phyloP scores from a whole-genome alignment of 2,113 vertebrate species.

The Cranoglanis bouderius region DNA sequence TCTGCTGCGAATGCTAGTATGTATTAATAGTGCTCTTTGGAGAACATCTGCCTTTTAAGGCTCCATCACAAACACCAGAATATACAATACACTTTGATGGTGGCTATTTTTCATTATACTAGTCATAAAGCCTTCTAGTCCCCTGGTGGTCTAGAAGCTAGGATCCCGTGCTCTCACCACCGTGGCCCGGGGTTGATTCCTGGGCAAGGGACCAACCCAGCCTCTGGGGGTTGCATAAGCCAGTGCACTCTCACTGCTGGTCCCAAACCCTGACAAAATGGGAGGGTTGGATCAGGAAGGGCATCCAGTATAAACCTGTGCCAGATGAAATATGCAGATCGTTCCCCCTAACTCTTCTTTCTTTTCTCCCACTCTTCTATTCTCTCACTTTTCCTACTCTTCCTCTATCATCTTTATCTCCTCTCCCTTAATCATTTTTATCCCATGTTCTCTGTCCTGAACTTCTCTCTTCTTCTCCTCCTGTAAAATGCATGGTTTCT shows the following conservation, averaged over 20 bases:
- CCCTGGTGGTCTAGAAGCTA: too few species aligned
- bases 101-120: neutral
- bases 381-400: neutral
- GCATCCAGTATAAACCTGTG: too few species aligned
- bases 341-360: neutral
- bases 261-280: too few species aligned
- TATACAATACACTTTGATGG: neutral
- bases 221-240: too few species aligned
- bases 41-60: neutral
- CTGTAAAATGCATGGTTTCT: neutral
- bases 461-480: neutral
- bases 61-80: neutral
- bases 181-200: too few species aligned
- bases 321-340: too few species aligned
- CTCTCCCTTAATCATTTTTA: neutral
- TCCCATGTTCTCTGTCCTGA: neutral
- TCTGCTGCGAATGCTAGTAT: neutral
- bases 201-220: too few species aligned
- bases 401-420: neutral
- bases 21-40: neutral
- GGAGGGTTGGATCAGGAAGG: too few species aligned
- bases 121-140: neutral
- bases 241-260: too few species aligned
- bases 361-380: neutral
- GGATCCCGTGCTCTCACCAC: too few species aligned